Evolutionary conservation across 1,140 invertebrate species (phyloP), one percentile per base, ranked within the genome.

Genomic region (Adelges cooleyi): DNA sequence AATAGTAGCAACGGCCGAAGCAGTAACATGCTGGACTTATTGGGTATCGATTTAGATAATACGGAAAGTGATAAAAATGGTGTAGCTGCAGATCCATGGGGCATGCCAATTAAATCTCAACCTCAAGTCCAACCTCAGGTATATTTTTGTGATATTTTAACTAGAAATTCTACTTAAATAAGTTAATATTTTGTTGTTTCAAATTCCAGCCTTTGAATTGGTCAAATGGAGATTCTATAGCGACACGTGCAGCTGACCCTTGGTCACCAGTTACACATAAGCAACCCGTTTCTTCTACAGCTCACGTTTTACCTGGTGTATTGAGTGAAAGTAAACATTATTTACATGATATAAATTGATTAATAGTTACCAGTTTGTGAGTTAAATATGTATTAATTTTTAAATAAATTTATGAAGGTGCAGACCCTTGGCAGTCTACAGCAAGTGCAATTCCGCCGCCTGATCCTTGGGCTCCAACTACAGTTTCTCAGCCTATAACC

Each of bases 1-100:
- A 62, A 62, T 48, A 62, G 56, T 62, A 62, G 42, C 18, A 62
- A 18, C 22, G 52, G 20, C 15, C 36, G 42, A 17, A 52, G 65
- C 73, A 88, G 84, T 71, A 86, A 88, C 72, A 79, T 92, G 74
- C 75, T 90, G 33, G 89, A 92, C 76, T 77, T 92, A 70, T 75
- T 92, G 68, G 90, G 91, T 72, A 86, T 91, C 46, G 86, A 83
- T 74, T 76, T 91, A 68, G 82, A 82, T 22, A 69, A 68, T 18
- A 56, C 69, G 70, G 36, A 66, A 69, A 25, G 15, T 42, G 48
- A 65, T 48, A 33, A 59, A 42, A 49, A 27, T 62, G 29, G 66
- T 40, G 22, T 54, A 20, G 17, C 38, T 27, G 8, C 59, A 25
- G 82, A 83, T 74, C 80, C 81, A 6, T 83, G 82, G 81, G 78